These are phyloP conservation scores for Danaus melanippus DNA, from an alignment of 1,140 invertebrate species.

Conservation along the genomic window DNA sequence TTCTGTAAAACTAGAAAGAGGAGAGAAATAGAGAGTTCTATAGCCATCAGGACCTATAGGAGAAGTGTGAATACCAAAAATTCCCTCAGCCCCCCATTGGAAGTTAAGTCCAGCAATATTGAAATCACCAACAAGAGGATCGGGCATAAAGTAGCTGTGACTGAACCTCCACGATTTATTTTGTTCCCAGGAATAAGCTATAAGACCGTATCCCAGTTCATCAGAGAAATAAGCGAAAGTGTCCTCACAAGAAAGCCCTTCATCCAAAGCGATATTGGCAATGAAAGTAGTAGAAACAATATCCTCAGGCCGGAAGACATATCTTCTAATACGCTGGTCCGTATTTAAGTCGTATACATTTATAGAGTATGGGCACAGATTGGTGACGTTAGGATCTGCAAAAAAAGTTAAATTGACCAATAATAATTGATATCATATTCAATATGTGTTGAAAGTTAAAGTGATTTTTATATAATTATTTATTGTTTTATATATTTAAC, in stretches of 20 bases:
- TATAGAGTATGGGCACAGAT: slow-evolving; percentile 81
- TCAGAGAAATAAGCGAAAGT: slow-evolving; percentile 86
- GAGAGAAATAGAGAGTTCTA: slow-evolving; percentile 82
- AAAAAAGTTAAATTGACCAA: slow-evolving; percentile 12
- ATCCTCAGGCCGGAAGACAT: slow-evolving; percentile 79
- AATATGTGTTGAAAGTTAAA: too few relatives aligned
- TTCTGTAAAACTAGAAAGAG: slow-evolving; percentile 81
- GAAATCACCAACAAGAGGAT: slow-evolving; percentile 83
- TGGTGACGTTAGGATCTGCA: slow-evolving; percentile 71
- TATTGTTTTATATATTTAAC: slow-evolving; percentile 1
- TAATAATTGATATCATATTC: too few relatives aligned
- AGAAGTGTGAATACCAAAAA: slow-evolving; percentile 84
- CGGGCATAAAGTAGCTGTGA: slow-evolving; percentile 85
- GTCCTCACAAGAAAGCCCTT: slow-evolving; percentile 82
- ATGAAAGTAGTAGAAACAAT: slow-evolving; percentile 85
- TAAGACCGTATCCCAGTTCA: slow-evolving; percentile 84
- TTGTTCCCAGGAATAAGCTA: slow-evolving; percentile 82
- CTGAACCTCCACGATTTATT: slow-evolving; percentile 84
- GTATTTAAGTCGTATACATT: slow-evolving; percentile 84
- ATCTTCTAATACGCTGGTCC: slow-evolving; percentile 78
- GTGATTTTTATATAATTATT: too few relatives aligned
- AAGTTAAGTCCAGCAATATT: slow-evolving; percentile 85
- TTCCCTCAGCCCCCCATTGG: slow-evolving; percentile 86
- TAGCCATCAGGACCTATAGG: slow-evolving; percentile 77
- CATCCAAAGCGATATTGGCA: slow-evolving; percentile 85